Percentiles rank a stretch among this genome's conserved stretches.
phyloP scores from a whole-genome alignment of 2,113 vertebrate species.

The Pyxicephalus adspersus region DNA sequence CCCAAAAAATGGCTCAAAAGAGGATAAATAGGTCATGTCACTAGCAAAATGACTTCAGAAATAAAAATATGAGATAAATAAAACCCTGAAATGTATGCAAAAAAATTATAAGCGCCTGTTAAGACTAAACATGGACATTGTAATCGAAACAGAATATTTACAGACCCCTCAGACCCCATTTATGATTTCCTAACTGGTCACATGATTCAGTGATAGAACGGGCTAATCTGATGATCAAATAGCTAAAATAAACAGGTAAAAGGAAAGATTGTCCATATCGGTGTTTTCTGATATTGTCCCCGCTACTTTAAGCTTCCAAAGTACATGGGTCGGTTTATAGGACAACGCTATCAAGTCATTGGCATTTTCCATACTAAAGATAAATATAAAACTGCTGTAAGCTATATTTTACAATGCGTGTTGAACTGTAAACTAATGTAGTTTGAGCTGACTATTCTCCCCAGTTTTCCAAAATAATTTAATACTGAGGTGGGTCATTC shows the following conservation, averaged over 20 bases:
- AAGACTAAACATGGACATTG: slow-evolving; percentile 5
- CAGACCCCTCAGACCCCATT: slow-evolving; percentile 23
- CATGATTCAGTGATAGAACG: background rate
- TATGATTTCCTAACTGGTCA: background rate
- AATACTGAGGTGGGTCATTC: slow-evolving; percentile 71
- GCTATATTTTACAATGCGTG: slow-evolving; percentile 77
- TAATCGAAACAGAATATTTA: slow-evolving; percentile 26
- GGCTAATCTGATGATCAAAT: background rate
- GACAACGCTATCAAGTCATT: slow-evolving; percentile 66
- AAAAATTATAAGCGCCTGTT: background rate
- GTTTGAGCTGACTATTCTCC: slow-evolving; percentile 75
- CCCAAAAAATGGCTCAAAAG: background rate
- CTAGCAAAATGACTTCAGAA: background rate
- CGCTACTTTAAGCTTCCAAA: slow-evolving; percentile 70
- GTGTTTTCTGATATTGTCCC: slow-evolving; percentile 60
- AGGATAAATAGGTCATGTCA: slow-evolving; percentile 21
- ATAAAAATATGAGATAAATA: slow-evolving; percentile 46
- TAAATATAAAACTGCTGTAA: slow-evolving; percentile 77
- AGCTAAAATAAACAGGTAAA: background rate
- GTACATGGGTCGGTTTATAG: slow-evolving; percentile 65
- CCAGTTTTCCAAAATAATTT: slow-evolving; percentile 74
- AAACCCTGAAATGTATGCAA: slow-evolving; percentile 50
- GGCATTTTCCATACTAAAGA: slow-evolving; percentile 74
- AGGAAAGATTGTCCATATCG: slow-evolving; percentile 10
- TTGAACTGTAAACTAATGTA: slow-evolving; percentile 80